Evolutionary conservation across 2,888 invertebrate genomes (phyloP), one percentile per base, ranked within the genome.

Genomic region (Latrodectus elegans): DNA sequence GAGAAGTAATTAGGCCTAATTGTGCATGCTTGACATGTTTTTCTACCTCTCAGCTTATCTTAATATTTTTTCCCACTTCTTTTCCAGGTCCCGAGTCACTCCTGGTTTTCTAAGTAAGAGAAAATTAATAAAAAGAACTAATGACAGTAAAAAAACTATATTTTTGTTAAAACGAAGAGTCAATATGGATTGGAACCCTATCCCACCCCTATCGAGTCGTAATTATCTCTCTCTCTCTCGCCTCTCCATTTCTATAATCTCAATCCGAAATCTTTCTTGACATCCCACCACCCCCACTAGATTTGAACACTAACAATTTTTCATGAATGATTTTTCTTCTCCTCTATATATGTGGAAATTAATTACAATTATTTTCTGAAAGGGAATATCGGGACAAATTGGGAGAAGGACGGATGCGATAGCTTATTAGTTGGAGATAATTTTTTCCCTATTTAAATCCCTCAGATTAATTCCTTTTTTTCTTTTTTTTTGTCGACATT

Each of bases 1-100:
- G 72, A 72, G 51, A 83, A 88, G 87, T 88, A 88, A 88, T 88
- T 88, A 88, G 87, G 83, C 87, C 83, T 88, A 88, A 88, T 88
- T 88, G 87, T 88, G 87, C 87, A 88, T 83, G 87, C 87, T 78
- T 68, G 87, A 88, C 87, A 88, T 88, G 87, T 51, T 74, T 79
- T 73, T 68, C 74, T 68, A 22, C 72, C 77, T 51, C 67, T 22
- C 14, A 14, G 70, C 52, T 51, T 26, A 22, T 52, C 53, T 84
- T 72, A 49, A 38, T 65, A 65, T 82, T 86, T 86, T 71, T 80
- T 70, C 74, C 26, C 17, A 26, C 12, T 75, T 38, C 26, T 75
- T 22, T 68, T 73, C 55, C 15, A 38, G 51, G 64, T 73, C 52
- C 17, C 68, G 52, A 67, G 53, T 78, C 73, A 53, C 70, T 71